Evolutionary conservation across 2,113 vertebrate genomes (phyloP), one percentile per base, ranked within the genome.

Genomic region (Xiphophorus couchianus): DNA sequence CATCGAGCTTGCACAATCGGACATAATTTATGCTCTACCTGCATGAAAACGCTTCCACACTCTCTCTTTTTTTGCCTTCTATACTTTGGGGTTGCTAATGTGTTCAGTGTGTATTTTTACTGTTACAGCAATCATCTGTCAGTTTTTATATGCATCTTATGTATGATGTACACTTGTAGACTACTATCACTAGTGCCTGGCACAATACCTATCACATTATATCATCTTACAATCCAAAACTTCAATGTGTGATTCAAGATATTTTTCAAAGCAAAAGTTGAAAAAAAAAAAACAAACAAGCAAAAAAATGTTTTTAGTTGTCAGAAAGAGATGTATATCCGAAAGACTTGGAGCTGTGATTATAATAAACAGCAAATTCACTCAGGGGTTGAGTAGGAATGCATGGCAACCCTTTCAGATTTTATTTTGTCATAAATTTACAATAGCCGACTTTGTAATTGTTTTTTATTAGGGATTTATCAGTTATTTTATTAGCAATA

Each of bases 1-100:
- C 95, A 96, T 96, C 94, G 89, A 96, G 95, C 96, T 96, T 94
- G 95, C 96, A 96, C 95, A 94, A 95, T 96, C 94, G 94, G 95
- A 97, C 95, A 95, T 97, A 96, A 97, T 98, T 97, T 97, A 97
- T 96, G 95, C 96, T 94, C 90, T 93, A 94, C 93, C 93, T 94
- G 93, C 91, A 93, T 89, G 83, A 92, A 93, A 93, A 93, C 93
- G 93, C 89, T 86, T 85, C 83, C 81, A 62, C 77, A 4, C 39
- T 42, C 14, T 42, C 13, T 42, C 10, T 15, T 64, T 84, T 88
- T 66, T 28, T n/a, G 70, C 81, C 74, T 72, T 84, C 35, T 74
- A n/a, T 74, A 30, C 84, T 89, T 77, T 54, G 62, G 80, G 80
- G 84, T 89, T 85, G 78, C 74, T 83, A 88, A 90, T 84, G 74